Percentiles rank a stretch among this genome's conserved stretches.
Conservation (phyloP, 2,888 invertebrate species). For the Pterostichus niger region DNA sequence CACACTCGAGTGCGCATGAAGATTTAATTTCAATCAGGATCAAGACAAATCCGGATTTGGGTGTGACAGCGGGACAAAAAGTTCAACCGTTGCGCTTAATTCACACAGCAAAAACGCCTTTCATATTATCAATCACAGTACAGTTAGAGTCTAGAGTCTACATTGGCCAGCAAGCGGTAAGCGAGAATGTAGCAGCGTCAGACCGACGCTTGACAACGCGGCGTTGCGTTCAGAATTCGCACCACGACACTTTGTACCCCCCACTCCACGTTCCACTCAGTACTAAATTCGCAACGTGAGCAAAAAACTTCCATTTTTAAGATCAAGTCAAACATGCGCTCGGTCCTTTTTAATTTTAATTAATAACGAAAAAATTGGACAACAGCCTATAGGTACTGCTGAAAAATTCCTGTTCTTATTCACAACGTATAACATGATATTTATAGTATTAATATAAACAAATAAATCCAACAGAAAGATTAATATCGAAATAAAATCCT, state of each 20-base stretch:
- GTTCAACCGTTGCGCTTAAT: conserved; percentile 55
- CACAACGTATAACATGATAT: conserved; percentile 16
- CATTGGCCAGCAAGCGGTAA: neutral
- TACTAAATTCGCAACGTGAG: neutral
- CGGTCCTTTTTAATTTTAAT: neutral
- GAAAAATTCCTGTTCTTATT: neutral
- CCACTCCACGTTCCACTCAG: neutral
- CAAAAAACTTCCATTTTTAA: conserved; percentile 26
- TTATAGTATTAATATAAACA: conserved; percentile 41
- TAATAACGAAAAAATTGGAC: neutral
- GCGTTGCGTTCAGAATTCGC: conserved; percentile 1
- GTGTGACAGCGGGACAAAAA: conserved; percentile 56
- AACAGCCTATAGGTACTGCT: neutral
- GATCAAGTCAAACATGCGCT: conserved; percentile 19
- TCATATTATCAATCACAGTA: conserved; percentile 56
- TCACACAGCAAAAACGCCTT: conserved; percentile 52
- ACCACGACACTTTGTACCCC: conserved; percentile 3
- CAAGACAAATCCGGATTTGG: conserved; percentile 63
- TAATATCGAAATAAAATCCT: conserved; percentile 41
- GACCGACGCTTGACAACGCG: neutral
- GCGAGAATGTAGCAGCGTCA: neutral
- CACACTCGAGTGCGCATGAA: conserved; percentile 52
- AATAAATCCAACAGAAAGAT: conserved; percentile 36
- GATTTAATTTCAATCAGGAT: conserved; percentile 63
- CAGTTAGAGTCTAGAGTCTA: neutral